These are phyloP conservation scores for Blennius ocellaris DNA, from an alignment of 2,113 vertebrate genomes.

Conservation along the genomic window DNA sequence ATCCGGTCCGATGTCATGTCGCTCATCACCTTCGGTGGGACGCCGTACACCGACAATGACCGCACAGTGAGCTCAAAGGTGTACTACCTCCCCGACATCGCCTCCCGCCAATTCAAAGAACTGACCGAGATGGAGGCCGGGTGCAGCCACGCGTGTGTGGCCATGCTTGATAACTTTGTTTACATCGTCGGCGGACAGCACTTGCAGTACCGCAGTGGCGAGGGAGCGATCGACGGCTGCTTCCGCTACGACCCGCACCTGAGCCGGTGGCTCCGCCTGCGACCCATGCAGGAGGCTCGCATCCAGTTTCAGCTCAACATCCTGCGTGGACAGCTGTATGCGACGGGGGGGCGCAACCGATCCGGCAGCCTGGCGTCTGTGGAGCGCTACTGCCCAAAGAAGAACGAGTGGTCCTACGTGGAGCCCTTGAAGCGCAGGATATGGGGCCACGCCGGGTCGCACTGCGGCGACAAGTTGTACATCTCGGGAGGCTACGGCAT, in stretches of 20 bases:
- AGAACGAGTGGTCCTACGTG: slow-evolving; percentile 91
- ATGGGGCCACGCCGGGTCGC: slow-evolving; percentile 94
- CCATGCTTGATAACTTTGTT: slow-evolving; percentile 96
- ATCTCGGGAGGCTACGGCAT: slow-evolving; percentile 95
- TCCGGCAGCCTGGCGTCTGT: slow-evolving; percentile 94
- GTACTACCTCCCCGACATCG: slow-evolving; percentile 86
- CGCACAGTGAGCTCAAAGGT: slow-evolving; percentile 91
- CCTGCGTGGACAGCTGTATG: slow-evolving; percentile 88
- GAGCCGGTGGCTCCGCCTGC: slow-evolving; percentile 93
- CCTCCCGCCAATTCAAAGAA: slow-evolving; percentile 91
- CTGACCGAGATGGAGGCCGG: slow-evolving; percentile 92
- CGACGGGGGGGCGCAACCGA: slow-evolving; percentile 94
- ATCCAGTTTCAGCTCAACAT: slow-evolving; percentile 96
- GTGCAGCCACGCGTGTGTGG: slow-evolving; percentile 94
- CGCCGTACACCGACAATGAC: slow-evolving; percentile 96
- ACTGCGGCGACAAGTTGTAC: slow-evolving; percentile 87
- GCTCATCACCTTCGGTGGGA: slow-evolving; percentile 93
- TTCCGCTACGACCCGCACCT: slow-evolving; percentile 95
- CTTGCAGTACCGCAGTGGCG: slow-evolving; percentile 95
- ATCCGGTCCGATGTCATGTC: slow-evolving; percentile 90
- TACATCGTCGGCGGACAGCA: slow-evolving; percentile 94
- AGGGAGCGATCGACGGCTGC: slow-evolving; percentile 91
- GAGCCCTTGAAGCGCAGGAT: slow-evolving; percentile 93
- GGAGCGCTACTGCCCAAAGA: slow-evolving; percentile 92
- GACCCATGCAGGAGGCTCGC: slow-evolving; percentile 93